Evolutionary conservation across 2,888 invertebrate genomes (phyloP).

Genomic region (Ganaspis brasiliensis): DNA sequence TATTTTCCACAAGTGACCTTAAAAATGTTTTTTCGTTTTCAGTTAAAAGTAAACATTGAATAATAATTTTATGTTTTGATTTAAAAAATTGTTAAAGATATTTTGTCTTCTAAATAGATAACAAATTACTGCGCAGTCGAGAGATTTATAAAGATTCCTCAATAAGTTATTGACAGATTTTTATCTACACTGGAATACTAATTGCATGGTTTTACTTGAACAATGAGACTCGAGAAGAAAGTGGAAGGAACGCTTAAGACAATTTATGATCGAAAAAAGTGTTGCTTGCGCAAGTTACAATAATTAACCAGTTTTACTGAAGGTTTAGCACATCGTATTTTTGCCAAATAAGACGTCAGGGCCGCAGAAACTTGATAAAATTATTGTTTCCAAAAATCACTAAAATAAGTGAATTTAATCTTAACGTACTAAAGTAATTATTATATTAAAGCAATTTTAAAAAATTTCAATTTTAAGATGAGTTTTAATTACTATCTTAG

Average conservation of each 20-base stretch:
- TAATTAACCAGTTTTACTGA: not conserved
- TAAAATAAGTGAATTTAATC: no score
- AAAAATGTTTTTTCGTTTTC: no score
- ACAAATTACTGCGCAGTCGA: no score
- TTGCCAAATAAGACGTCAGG: not conserved
- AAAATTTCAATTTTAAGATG: no score
- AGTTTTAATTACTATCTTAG: no score
- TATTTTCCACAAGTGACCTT: no score
- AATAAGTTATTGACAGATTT: constrained; percentile 3
- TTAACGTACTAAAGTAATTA: no score
- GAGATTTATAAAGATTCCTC: not conserved
- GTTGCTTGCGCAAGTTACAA: not conserved
- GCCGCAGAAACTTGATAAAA: not conserved
- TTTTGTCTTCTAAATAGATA: no score
- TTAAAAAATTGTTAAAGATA: no score
- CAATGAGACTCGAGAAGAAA: constrained; percentile 19
- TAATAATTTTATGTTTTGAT: no score
- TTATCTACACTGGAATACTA: not conserved
- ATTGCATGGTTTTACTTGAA: not conserved
- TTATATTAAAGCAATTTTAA: no score
- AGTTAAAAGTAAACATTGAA: no score
- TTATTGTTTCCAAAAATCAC: not conserved
- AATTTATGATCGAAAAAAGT: constrained; percentile 15
- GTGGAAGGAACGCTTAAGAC: not conserved
- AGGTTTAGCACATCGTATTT: constrained; percentile 14